A percentile compares a stretch with the other conserved stretches of the same genome.
These are phyloP conservation scores for Leucozona laternaria DNA, from an alignment of 2,888 invertebrate species.

Conservation along the genomic window DNA sequence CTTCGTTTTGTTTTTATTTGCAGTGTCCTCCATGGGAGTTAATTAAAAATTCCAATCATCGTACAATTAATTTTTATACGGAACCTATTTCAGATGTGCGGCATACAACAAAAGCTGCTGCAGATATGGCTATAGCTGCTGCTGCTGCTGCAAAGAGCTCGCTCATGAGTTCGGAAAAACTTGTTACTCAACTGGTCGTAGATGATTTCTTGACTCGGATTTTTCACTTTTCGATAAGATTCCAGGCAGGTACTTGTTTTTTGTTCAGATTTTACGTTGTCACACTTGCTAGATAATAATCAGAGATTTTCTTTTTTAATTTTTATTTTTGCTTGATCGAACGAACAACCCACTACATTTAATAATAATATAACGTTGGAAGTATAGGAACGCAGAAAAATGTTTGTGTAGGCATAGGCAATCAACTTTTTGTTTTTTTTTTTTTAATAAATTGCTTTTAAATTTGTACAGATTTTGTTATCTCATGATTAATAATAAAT, in stretches of 20 bases:
- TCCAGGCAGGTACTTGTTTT: constrained; percentile 57
- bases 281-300: constrained; percentile 64
- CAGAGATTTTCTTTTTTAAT: constrained; percentile 9
- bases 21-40: constrained; percentile 52
- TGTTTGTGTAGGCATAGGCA: constrained; percentile 30
- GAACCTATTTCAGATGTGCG: constrained; percentile 73
- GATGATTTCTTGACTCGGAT: constrained; percentile 64
- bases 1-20: constrained; percentile 54
- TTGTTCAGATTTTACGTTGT: constrained; percentile 60
- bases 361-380: background rate
- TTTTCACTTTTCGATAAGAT: constrained; percentile 69
- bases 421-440: constrained; percentile 21
- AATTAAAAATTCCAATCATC: constrained; percentile 76
- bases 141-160: constrained; percentile 34
- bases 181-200: constrained; percentile 66
- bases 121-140: background rate
- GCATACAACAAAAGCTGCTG: constrained; percentile 69
- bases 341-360: background rate
- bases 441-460: constrained; percentile 8
- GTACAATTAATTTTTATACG: constrained; percentile 72
- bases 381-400: background rate
- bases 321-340: constrained; percentile 22
- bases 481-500: constrained; percentile 18
- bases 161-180: constrained; percentile 60
- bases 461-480: constrained; percentile 23